Percentiles rank a stretch among this genome's conserved stretches.
These are phyloP conservation scores for Heliconius cydno DNA, from an alignment of 2,888 invertebrate species.

Conservation along the genomic window DNA sequence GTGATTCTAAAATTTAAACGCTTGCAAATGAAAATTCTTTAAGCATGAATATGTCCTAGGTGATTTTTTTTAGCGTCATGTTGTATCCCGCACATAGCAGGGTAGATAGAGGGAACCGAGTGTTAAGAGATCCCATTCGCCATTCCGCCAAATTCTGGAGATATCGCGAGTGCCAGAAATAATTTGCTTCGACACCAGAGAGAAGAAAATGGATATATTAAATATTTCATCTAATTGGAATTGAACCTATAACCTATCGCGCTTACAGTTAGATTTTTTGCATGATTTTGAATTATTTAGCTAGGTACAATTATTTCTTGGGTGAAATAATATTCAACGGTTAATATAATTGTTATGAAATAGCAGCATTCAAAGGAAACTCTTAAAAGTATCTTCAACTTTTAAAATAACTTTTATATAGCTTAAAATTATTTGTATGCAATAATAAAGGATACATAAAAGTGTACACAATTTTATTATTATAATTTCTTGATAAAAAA, in stretches of 20 bases:
- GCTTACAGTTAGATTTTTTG: too few relatives aligned
- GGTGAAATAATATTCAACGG: background rate
- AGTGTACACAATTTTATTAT: background rate
- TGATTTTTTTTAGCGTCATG: background rate
- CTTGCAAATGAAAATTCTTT: slow-evolving; percentile 11
- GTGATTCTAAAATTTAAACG: slow-evolving; percentile 26
- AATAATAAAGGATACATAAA: background rate
- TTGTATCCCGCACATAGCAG: too few relatives aligned
- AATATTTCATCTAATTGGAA: too few relatives aligned
- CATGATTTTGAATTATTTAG: too few relatives aligned
- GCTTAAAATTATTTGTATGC: background rate
- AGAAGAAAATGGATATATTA: too few relatives aligned
- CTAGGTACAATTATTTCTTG: too few relatives aligned
- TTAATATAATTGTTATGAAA: background rate
- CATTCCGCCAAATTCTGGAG: too few relatives aligned
- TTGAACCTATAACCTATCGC: too few relatives aligned
- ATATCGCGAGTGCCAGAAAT: too few relatives aligned
- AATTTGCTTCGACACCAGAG: too few relatives aligned
- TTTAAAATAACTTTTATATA: background rate
- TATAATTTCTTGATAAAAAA: background rate
- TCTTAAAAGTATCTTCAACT: background rate
- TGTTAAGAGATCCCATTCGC: too few relatives aligned
- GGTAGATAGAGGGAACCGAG: too few relatives aligned
- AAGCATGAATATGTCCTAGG: slow-evolving; percentile 7
- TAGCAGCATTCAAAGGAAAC: background rate